phyloP scores from a whole-genome alignment of 2,113 vertebrate genomes.

The Scomber japonicus region DNA sequence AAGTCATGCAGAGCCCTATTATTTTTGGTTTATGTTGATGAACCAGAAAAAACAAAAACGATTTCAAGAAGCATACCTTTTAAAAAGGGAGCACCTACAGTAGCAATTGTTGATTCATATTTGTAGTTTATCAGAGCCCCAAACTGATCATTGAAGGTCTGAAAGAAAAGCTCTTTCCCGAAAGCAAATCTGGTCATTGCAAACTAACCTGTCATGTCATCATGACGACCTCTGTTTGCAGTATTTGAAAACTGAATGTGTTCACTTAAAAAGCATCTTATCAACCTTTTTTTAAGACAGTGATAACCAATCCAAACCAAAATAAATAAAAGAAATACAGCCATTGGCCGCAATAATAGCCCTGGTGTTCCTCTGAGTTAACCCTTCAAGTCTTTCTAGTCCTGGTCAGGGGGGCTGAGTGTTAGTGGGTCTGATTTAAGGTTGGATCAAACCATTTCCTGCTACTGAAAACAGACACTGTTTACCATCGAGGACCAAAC shows the following conservation, averaged over 20 bases:
- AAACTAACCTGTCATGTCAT: background rate
- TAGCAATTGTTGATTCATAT: background rate
- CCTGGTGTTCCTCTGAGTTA: background rate
- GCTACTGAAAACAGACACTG: background rate
- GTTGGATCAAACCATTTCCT: constrained; percentile 5
- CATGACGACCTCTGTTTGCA: background rate
- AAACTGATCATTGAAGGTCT: background rate
- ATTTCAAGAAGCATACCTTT: background rate
- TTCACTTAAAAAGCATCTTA: background rate
- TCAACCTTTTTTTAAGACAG: background rate
- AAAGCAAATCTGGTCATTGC: constrained; percentile 1
- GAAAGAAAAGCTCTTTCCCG: background rate
- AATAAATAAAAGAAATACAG: constrained; percentile 7
- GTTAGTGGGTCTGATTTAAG: background rate
- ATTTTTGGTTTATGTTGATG: background rate
- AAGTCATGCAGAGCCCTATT: constrained; percentile 15
- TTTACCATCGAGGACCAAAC: background rate
- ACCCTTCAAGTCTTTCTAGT: background rate
- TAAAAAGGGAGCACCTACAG: background rate
- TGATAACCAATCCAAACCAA: constrained; percentile 15
- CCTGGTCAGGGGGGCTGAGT: background rate
- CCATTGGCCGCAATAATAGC: constrained; percentile 6
- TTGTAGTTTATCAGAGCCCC: background rate
- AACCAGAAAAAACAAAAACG: background rate
- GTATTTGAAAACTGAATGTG: background rate